These are phyloP conservation scores for Galeopterus variegatus DNA, from an alignment of 2,113 vertebrate species.

Conservation along the genomic window DNA sequence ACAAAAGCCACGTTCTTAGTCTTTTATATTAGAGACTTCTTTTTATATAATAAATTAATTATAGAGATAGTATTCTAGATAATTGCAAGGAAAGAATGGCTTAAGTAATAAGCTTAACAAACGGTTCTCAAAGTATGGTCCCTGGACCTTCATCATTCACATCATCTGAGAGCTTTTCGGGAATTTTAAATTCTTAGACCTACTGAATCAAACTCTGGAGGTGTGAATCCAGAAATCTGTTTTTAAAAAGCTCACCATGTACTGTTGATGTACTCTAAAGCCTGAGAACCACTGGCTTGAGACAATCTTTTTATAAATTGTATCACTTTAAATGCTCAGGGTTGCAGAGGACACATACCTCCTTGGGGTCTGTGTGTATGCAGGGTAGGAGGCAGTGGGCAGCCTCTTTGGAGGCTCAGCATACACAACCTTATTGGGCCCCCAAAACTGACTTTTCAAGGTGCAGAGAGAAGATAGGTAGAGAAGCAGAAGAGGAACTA, in stretches of 20 bases:
- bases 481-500: not conserved
- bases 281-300: not conserved
- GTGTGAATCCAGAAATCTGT: not conserved
- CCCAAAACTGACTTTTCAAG: not conserved
- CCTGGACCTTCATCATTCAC: not conserved
- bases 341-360: not conserved
- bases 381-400: not conserved
- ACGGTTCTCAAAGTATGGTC: not conserved
- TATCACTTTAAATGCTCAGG: not conserved
- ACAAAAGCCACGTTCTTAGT: conserved; percentile 31
- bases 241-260: not conserved
- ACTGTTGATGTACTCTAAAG: not conserved
- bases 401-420: not conserved
- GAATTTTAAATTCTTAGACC: not conserved
- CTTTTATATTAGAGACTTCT: not conserved
- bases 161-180: not conserved
- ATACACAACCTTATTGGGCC: not conserved
- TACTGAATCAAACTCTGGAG: not conserved
- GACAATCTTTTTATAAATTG: not conserved
- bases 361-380: not conserved
- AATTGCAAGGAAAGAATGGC: not conserved
- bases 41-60: not conserved
- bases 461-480: not conserved
- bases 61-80: not conserved
- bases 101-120: not conserved